These are phyloP conservation scores for Morpho helenor DNA, from an alignment of 2,888 invertebrate genomes.

Conservation along the genomic window DNA sequence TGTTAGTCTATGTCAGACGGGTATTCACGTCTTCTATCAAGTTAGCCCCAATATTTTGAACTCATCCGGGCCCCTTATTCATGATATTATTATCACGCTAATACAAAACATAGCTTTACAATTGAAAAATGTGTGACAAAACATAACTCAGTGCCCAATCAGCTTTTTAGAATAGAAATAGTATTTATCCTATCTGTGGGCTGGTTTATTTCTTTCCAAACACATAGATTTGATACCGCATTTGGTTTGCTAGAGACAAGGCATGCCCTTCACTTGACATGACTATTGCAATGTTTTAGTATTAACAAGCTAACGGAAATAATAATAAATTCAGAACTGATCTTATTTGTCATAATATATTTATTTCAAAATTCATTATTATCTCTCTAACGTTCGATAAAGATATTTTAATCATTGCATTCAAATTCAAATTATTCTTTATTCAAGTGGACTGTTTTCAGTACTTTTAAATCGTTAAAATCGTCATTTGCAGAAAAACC, in stretches of 20 bases:
- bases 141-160: constrained; percentile 28
- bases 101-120: constrained; percentile 9
- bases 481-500: no score
- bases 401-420: no score
- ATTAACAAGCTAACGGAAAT: constrained; percentile 17
- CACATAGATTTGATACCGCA: constrained; percentile 16
- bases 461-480: no score
- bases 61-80: no score
- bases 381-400: no score
- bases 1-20: no score
- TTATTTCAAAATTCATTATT: constrained; percentile 2
- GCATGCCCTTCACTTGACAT: constrained; percentile 13
- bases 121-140: constrained; percentile 32
- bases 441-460: no score
- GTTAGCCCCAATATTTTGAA: no score
- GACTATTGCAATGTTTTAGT: constrained; percentile 7
- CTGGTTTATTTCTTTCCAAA: constrained; percentile 18
- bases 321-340: constrained; percentile 10
- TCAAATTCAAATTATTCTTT: no score
- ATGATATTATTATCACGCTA: no score
- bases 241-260: constrained; percentile 3
- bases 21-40: no score
- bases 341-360: constrained; percentile 1
- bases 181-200: constrained; percentile 12
- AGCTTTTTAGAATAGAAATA: constrained; percentile 18